phyloP scores from a whole-genome alignment of 2,797 vertebrate genomes.

The Amphiprion clarkii region DNA sequence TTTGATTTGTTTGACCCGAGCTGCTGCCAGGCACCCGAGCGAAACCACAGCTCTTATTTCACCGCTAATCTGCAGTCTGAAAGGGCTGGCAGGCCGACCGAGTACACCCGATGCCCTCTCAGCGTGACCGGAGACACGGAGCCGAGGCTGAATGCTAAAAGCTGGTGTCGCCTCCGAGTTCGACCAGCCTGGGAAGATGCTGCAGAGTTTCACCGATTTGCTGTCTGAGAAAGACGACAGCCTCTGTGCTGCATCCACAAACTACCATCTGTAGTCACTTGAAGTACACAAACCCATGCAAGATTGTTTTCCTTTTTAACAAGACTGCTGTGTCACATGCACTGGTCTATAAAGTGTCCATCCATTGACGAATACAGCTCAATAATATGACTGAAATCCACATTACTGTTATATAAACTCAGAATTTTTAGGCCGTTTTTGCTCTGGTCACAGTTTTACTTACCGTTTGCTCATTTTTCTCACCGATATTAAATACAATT shows the following conservation, averaged over 20 bases:
- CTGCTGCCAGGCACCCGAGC: constrained; percentile 29
- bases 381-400: too few species aligned
- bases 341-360: too few species aligned
- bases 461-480: too few species aligned
- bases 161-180: constrained; percentile 29
- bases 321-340: too few species aligned
- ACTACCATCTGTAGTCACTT: background rate
- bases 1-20: constrained; percentile 62
- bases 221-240: background rate
- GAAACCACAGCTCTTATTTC: constrained; percentile 54
- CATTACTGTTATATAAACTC: too few species aligned
- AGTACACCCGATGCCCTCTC: constrained; percentile 27
- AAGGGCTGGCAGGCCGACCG: constrained; percentile 31
- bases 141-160: constrained; percentile 35
- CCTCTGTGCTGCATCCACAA: too few species aligned
- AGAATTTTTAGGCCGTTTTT: too few species aligned
- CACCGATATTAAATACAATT: too few species aligned
- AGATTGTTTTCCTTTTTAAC: too few species aligned
- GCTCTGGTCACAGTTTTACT: too few species aligned
- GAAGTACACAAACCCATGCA: too few species aligned
- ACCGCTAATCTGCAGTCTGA: constrained; percentile 61
- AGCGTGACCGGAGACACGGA: background rate
- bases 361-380: too few species aligned
- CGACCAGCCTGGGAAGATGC: constrained; percentile 18
- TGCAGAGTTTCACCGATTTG: constrained; percentile 3